Evolutionary conservation across 2,888 invertebrate genomes (phyloP), one percentile per base, ranked within the genome.

Genomic region (Epinotia bilunana): DNA sequence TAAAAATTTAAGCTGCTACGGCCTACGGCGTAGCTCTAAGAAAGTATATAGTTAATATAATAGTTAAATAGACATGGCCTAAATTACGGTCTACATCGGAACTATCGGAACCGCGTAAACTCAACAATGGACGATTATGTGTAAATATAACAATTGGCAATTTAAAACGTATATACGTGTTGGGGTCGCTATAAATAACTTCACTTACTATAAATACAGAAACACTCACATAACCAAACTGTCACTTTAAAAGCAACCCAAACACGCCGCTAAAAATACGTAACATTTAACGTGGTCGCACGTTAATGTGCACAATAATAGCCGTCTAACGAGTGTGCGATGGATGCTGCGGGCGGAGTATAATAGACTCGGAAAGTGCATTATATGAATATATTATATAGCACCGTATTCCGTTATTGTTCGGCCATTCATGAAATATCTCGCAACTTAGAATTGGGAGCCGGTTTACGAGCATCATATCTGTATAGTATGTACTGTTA

Each of bases 261-360:
- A 58, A 60, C 23, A 43, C 58, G 69, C 28, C 69, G 58, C 69
- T 69, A 46, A 60, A 69, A 69, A 69, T 69, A 69, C 69, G 12
- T 28, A 60, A 46, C 58, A 46, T 60, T 28, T 57, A 68, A 9
- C 68, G 39, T 68, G 43, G 43, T 58, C 12, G 39, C 39, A 33
- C 33, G 58, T 23, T 60, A 28, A 72, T 46, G 57, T 63, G 43
- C 46, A 57, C 43, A 64, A 49, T 65, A 72, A 64, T 65, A 64
- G 28, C 20, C 58, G 69, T 18, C 58, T 65, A 58, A 72, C 64
- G 57, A 64, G 64, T 72, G 63, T 64, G 39, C 39, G 39, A 39
- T 39, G 64, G 62, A 13, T 57, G 68, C 68, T 20, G 20, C 62
- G 39, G 33, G 20, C 46, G 20, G 33, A 18, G 53, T 39, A 63